phyloP scores from a whole-genome alignment of 2,113 vertebrate species.

The Nanorana parkeri region DNA sequence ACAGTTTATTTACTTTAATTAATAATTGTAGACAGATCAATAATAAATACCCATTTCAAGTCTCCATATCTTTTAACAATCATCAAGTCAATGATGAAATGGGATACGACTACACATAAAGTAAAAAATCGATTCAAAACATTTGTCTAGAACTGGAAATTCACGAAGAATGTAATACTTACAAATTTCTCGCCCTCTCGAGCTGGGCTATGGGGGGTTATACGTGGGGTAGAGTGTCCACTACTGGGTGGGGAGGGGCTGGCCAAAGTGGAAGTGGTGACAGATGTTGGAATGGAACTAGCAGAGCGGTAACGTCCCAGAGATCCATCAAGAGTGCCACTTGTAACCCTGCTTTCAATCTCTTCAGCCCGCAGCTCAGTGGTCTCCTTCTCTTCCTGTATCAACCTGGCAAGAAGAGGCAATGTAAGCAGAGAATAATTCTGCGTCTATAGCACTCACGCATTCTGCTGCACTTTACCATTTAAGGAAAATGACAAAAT shows the following conservation, averaged over 20 bases:
- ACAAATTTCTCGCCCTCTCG: slow-evolving; percentile 84
- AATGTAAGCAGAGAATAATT: not conserved
- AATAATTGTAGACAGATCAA: too few species aligned
- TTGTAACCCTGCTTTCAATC: slow-evolving; percentile 88
- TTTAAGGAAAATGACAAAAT: not conserved
- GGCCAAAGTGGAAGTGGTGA: slow-evolving; percentile 90
- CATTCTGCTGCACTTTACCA: not conserved
- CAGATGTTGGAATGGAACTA: slow-evolving; percentile 85
- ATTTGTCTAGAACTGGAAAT: not conserved
- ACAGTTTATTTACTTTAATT: too few species aligned
- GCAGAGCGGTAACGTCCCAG: slow-evolving; percentile 80
- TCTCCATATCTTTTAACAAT: too few species aligned
- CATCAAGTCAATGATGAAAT: not conserved
- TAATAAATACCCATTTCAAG: too few species aligned
- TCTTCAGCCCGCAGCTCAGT: slow-evolving; percentile 89
- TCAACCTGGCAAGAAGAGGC: slow-evolving; percentile 72
- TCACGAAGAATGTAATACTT: not conserved
- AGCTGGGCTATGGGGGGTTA: slow-evolving; percentile 86
- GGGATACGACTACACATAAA: not conserved
- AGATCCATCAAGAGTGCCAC: slow-evolving; percentile 81
- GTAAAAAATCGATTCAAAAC: not conserved
- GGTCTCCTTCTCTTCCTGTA: slow-evolving; percentile 94
- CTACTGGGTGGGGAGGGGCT: slow-evolving; percentile 92
- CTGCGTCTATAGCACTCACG: not conserved
- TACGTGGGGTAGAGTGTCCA: slow-evolving; percentile 88